Evolutionary conservation across 2,888 invertebrate genomes (phyloP).

Genomic region (Parasteatoda lunata): DNA sequence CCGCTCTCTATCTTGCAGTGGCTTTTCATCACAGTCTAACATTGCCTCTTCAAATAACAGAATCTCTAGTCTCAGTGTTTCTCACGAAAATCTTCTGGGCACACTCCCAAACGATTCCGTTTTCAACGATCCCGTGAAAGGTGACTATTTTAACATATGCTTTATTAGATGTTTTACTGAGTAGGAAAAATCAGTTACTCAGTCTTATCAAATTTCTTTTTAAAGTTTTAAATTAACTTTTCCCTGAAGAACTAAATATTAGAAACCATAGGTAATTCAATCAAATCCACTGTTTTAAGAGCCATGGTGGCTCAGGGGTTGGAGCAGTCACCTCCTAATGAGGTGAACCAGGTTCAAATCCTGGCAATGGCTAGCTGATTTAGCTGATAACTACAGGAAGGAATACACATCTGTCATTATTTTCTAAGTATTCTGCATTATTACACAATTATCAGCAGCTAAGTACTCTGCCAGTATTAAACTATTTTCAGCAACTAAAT

Average conservation of each 20-base stretch:
- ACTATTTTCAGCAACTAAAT: too few species aligned
- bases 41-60: neutral
- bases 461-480: too few species aligned
- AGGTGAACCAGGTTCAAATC: too few species aligned
- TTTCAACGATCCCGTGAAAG: neutral
- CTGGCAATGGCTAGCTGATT: too few species aligned
- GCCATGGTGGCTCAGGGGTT: too few species aligned
- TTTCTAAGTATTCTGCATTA: too few species aligned
- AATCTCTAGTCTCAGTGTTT: slow-evolving; percentile 12
- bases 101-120: slow-evolving; percentile 11
- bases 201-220: neutral
- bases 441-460: too few species aligned
- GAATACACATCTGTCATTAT: too few species aligned
- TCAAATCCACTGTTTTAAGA: neutral
- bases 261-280: neutral
- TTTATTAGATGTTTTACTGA: neutral
- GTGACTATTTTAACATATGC: neutral
- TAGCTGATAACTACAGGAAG: too few species aligned
- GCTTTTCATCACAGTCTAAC: slow-evolving; percentile 31
- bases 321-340: too few species aligned
- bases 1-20: slow-evolving; percentile 46
- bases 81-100: slow-evolving; percentile 53
- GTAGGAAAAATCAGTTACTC: too few species aligned
- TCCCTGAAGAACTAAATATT: neutral
- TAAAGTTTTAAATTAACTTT: neutral